phyloP scores from a whole-genome alignment of 2,888 invertebrate genomes.

The Acanthosepion pharaonis region DNA sequence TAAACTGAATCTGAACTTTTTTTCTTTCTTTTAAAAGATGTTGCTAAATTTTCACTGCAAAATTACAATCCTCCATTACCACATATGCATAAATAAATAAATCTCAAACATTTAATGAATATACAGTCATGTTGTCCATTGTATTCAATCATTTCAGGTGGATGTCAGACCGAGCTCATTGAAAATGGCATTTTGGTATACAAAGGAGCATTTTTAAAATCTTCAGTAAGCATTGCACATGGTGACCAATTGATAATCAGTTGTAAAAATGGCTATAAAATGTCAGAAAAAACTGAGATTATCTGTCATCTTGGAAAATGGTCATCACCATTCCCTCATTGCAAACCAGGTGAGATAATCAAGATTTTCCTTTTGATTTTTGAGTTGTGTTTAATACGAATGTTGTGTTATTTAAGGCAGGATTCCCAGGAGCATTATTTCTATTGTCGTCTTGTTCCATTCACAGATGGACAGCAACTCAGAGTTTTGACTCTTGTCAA shows the following conservation, averaged over 20 bases:
- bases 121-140: background rate
- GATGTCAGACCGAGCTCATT: background rate
- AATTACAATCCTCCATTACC: no score
- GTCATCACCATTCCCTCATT: background rate
- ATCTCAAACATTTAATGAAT: no score
- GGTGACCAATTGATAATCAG: background rate
- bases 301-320: constrained; percentile 33
- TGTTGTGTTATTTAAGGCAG: no score
- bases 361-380: background rate
- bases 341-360: constrained; percentile 24
- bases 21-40: no score
- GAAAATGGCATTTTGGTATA: background rate
- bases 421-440: no score
- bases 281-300: background rate
- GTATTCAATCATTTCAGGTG: background rate
- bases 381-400: no score
- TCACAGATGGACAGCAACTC: no score
- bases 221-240: background rate
- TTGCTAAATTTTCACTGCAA: no score
- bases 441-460: no score
- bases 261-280: constrained; percentile 14
- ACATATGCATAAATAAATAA: no score
- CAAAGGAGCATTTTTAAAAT: background rate
- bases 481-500: no score
- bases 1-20: no score